Evolutionary conservation across 2,797 vertebrate genomes (phyloP), one percentile per base, ranked within the genome.

Genomic region (Ctenopoma kingsleyae): DNA sequence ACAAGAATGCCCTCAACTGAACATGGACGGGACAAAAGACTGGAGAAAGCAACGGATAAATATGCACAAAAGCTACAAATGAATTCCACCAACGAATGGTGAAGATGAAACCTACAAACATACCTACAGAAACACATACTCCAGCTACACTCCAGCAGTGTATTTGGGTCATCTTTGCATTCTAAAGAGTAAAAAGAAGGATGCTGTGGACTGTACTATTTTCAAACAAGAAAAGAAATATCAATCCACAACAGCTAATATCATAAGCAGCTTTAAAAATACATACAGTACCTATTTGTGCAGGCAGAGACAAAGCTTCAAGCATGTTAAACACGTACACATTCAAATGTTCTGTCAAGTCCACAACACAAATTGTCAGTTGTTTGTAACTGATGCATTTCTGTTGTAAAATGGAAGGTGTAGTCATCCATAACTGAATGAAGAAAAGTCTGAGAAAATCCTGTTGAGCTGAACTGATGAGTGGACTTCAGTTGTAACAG

Each of bases 401-500:
- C 12, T 36, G 58, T 19, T 13, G 16, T 54, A 51, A 53, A 19
- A 47, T 3, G 1, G 75, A 55, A 53, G 32, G 46, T 16, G 32
- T 8, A 23, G 35, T 32, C 35, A 46, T 67, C 27, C 15, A 16
- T 69, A 46, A 48, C 36, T 3, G 4, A 35, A 59, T 17, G 35
- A 22, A 0, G 38, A 64, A 67, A 74, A 32, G 30, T 8, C 30
- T 32, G 30, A 32, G n/a, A 11, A 65, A 59, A 73, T 57, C 40
- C 36, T 70, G 68, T 48, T 48, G 68, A 13, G 52, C 3, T 74
- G 81, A 81, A 57, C 40, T 74, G 50, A 80, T 68, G 62, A 71
- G 61, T 60, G 32, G 76, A 74, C 73, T 71, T 72, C 23, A 70
- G 51, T 58, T 61, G 73, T 27, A 77, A 66, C 76, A 84, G 77